Evolutionary conservation across 2,113 vertebrate species (phyloP).

Genomic region (Mesoclemmys tuberculata): DNA sequence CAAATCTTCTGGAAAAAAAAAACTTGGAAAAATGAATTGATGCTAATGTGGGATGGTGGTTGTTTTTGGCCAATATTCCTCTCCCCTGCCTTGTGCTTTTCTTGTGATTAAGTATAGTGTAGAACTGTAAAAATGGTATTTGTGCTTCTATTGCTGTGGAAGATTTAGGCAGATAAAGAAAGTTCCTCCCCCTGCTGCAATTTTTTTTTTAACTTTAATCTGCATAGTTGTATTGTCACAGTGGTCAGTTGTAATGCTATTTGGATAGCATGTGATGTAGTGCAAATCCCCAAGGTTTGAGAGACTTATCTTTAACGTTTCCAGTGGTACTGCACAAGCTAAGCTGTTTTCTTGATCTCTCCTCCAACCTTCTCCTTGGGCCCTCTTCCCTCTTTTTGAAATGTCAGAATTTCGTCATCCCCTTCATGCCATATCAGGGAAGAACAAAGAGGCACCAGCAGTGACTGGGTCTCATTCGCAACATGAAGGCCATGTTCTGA

Average conservation of each 20-base stretch:
- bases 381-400: background rate
- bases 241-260: background rate
- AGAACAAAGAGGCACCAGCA: background rate
- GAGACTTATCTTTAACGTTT: background rate
- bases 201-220: background rate
- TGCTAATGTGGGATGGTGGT: background rate
- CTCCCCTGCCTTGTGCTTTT: background rate
- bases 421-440: background rate
- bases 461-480: background rate
- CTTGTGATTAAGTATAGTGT: background rate
- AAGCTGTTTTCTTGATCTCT: background rate
- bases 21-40: background rate
- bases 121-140: background rate
- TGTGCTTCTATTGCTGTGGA: background rate
- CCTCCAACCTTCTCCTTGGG: background rate
- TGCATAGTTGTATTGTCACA: background rate
- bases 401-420: background rate
- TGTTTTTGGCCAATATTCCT: background rate
- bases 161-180: background rate
- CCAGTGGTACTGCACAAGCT: background rate
- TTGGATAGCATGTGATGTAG: background rate
- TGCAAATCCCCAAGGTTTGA: background rate
- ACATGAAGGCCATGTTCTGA: background rate
- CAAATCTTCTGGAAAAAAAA: background rate
- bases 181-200: background rate